Conservation (phyloP, 2,888 invertebrate genomes). For the Conchocele bisecta region DNA sequence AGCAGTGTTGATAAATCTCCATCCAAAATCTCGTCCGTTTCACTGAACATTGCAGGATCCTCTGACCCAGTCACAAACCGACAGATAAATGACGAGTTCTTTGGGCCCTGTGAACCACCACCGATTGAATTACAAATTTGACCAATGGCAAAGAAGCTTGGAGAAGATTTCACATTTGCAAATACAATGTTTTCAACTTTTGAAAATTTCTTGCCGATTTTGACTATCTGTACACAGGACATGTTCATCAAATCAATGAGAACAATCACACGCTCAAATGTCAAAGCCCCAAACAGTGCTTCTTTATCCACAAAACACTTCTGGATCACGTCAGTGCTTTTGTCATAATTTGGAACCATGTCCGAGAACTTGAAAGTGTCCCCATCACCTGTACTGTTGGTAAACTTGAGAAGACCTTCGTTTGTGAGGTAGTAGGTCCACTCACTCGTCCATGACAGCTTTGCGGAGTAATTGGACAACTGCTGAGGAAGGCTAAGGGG, state of each 20-base stretch:
- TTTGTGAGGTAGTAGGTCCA: slow-evolving; percentile 15
- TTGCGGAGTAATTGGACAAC: neutral
- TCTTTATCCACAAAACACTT: slow-evolving; percentile 3
- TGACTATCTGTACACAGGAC: slow-evolving; percentile 25
- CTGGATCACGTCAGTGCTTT: neutral
- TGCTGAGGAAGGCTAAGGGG: slow-evolving; percentile 12
- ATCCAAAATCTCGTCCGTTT: slow-evolving; percentile 18
- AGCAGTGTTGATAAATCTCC: neutral
- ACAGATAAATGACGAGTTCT: slow-evolving; percentile 41
- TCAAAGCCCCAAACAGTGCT: slow-evolving; percentile 7
- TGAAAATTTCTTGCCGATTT: slow-evolving; percentile 9
- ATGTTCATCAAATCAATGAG: slow-evolving; percentile 22
- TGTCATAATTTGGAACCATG: slow-evolving; percentile 20
- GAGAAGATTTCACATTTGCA: slow-evolving; percentile 13
- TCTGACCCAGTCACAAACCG: slow-evolving; percentile 35
- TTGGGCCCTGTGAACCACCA: slow-evolving; percentile 38
- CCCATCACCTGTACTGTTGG: slow-evolving; percentile 2
- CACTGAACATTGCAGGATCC: slow-evolving; percentile 22
- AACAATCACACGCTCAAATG: slow-evolving; percentile 1
- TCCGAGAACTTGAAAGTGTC: slow-evolving; percentile 19
- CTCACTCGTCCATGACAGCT: neutral
- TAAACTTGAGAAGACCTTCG: slow-evolving; percentile 15
- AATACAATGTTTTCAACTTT: slow-evolving; percentile 16
- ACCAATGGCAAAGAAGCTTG: slow-evolving; percentile 37
- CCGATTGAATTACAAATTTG: slow-evolving; percentile 12